Evolutionary conservation across 2,113 vertebrate genomes (phyloP).

Genomic region (Triplophysa rosa): DNA sequence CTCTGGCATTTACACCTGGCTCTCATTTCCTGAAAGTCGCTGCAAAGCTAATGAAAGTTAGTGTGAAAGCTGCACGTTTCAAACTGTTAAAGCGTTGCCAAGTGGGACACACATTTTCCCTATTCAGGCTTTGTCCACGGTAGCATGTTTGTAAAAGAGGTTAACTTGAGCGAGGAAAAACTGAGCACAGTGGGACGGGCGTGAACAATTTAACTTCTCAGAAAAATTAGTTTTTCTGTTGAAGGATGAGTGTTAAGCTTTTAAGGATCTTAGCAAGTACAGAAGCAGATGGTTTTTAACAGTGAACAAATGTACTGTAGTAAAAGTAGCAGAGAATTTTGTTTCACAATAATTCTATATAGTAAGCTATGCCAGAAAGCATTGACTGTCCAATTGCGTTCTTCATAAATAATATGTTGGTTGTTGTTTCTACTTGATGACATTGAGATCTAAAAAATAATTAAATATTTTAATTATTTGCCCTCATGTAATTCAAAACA

Average conservation of each 20-base stretch:
- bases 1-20: constrained; percentile 28
- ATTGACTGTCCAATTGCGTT: too few species aligned
- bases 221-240: constrained; percentile 52
- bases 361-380: too few species aligned
- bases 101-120: constrained; percentile 23
- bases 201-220: constrained; percentile 22
- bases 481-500: too few species aligned
- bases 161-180: constrained; percentile 9
- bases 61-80: constrained; percentile 3
- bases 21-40: constrained; percentile 33
- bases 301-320: constrained; percentile 54
- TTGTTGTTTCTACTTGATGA: too few species aligned
- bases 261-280: constrained; percentile 47
- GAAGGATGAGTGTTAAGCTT: constrained; percentile 52
- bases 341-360: background rate
- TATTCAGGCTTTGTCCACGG: background rate
- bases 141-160: constrained; percentile 17
- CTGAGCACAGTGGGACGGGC: constrained; percentile 39
- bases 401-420: too few species aligned
- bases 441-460: too few species aligned
- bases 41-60: constrained; percentile 32
- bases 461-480: too few species aligned
- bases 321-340: constrained; percentile 55
- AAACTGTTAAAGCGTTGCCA: background rate
- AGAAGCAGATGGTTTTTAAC: constrained; percentile 58